Evolutionary conservation across 2,797 vertebrate species (phyloP), one percentile per base, ranked within the genome.

Genomic region (Siniperca scherzeri): DNA sequence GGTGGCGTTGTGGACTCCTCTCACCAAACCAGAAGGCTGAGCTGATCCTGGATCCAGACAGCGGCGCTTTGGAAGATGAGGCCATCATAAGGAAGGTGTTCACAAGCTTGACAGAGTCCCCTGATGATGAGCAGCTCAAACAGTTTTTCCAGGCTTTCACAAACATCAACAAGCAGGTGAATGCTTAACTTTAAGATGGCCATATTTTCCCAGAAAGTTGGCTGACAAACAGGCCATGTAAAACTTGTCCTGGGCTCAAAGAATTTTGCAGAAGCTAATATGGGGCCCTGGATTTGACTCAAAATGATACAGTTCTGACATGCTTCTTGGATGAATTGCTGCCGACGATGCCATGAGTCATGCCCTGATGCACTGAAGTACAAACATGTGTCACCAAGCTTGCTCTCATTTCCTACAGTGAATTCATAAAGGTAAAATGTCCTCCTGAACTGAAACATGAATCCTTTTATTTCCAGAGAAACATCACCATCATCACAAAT

Each of bases 21-120:
- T 86, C 89, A 74, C 25, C 82, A 40, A 36, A 64, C 0, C 90
- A 93, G 53, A 91, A 90, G 62, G 91, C 80, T 4, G 84, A 91
- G 19, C n/a, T 93, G 33, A 30, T 92, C 9, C 57, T 92, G 55
- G 90, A 92, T 48, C 60, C 62, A n/a, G 48, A 70, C 10, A 88
- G 42, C 1, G 30, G 30, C 0, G 61, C 62, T 64, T 65, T 91
- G 53, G 78, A n/a, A n/a, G n/a, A n/a, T n/a, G n/a, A n/a, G n/a
- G n/a, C n/a, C n/a, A n/a, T n/a, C n/a, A n/a, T n/a, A n/a, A n/a
- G n/a, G n/a, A n/a, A n/a, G n/a, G n/a, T n/a, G n/a, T n/a, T n/a
- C n/a, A n/a, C n/a, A n/a, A n/a, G n/a, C n/a, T n/a, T n/a, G n/a
- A n/a, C n/a, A n/a, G n/a, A n/a, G n/a, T n/a, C n/a, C n/a, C n/a